Base-by-base conservation (phyloP, 2,888 invertebrate species). In the Andricus curvator region DNA sequence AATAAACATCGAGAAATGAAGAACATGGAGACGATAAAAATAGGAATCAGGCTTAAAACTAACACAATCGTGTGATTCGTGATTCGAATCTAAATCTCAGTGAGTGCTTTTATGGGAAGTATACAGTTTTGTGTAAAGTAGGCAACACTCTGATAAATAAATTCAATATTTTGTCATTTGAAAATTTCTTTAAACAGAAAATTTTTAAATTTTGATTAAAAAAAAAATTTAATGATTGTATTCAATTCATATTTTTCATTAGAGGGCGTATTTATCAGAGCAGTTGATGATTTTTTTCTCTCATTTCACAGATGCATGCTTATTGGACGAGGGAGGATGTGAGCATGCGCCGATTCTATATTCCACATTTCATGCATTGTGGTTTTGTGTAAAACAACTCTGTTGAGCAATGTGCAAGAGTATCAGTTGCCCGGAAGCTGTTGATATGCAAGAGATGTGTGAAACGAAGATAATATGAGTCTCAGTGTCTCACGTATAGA, bases 271-370 rank as follows among this genome's bases (percentile, higher is more conserved):
- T 74, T 74, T 74, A 74, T 74, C 74, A 74, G 56, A 56, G 74
- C 56, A 74, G 15, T 74, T 37, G 29, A 56, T 74, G 74, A 56
- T 37, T 74, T 56, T 20, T 74, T 51, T 56, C 70, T 74, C 74
- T 74, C 48, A 51, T 74, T 56, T 74, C 33, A 74, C 51, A 56
- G 13, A 33, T 33, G 20, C 70, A 70, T 70, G 74, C 74, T 74
- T 56, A 56, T 77, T 77, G 41, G 22, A 48, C 25, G 29, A 60
- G 60, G 51, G 44, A 56, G 44, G 51, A 78, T 80, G 74, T 76
- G 78, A 80, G 78, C 78, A 44, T 60, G 70, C 77, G 51, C 74
- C 56, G 11, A 77, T 48, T 48, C 33, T 56, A 51, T 74, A 51
- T 74, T 25, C 6, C 13, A 22, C 33, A 51, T 56, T 74, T 56